phyloP scores from a whole-genome alignment of 2,113 vertebrate genomes.

The Hypanus sabinus region DNA sequence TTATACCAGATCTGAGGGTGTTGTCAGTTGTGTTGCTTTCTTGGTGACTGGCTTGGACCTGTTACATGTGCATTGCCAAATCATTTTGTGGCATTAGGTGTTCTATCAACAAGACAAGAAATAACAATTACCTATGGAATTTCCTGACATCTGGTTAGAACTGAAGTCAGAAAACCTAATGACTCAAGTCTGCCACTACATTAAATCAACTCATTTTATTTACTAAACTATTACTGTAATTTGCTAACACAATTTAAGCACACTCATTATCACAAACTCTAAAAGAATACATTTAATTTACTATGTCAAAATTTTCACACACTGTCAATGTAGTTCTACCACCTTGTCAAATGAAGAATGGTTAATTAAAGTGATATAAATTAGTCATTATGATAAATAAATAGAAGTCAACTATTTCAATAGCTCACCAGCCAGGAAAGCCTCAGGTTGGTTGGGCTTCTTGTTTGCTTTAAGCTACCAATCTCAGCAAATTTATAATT shows the following conservation, averaged over 20 bases:
- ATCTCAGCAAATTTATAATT: not conserved
- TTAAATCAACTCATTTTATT: not conserved
- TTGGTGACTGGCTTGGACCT: not conserved
- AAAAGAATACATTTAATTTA: not conserved
- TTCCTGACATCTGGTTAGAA: not conserved
- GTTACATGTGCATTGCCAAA: not conserved
- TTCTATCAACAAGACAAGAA: not conserved
- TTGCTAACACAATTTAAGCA: not conserved
- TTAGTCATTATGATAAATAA: not conserved
- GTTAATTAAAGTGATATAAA: not conserved
- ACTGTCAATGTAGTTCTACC: not conserved
- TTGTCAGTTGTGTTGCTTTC: not conserved
- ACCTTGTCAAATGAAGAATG: not conserved
- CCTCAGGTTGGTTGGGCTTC: not conserved
- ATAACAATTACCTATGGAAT: not conserved
- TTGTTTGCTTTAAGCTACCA: not conserved
- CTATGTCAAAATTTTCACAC: not conserved
- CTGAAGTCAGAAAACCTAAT: not conserved
- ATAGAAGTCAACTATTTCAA: not conserved
- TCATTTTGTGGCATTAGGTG: not conserved
- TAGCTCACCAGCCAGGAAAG: not conserved
- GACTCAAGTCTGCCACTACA: not conserved
- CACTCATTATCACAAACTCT: not conserved
- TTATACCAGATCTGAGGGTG: not conserved
- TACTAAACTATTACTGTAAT: not conserved